phyloP scores from a whole-genome alignment of 30 jellyfish, hydroid and myxozoan genomes.

The Aurelia aurita region DNA sequence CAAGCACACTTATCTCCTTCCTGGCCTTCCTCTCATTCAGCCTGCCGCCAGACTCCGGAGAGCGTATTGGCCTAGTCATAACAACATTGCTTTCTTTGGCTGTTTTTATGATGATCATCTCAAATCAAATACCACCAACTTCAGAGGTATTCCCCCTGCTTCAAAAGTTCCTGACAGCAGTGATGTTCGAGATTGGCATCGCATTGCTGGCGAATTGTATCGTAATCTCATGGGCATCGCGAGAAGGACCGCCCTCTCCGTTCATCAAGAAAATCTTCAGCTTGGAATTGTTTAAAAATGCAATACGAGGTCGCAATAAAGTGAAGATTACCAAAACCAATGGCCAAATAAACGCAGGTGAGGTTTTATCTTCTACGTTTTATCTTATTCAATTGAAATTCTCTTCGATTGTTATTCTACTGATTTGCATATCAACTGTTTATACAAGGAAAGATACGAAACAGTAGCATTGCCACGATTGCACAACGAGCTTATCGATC shows the following conservation, averaged over 20 bases:
- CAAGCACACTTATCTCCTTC: slow-evolving; percentile 86
- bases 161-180: slow-evolving; percentile 73
- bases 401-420: too few relatives aligned
- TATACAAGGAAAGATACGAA: too few relatives aligned
- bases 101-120: slow-evolving; percentile 83
- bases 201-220: slow-evolving; percentile 82
- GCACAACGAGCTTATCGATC: too few relatives aligned
- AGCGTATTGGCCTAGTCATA: slow-evolving; percentile 84
- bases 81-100: slow-evolving; percentile 87
- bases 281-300: slow-evolving; percentile 27
- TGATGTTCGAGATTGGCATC: slow-evolving; percentile 78
- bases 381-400: background rate
- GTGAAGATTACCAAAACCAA: slow-evolving; percentile 20
- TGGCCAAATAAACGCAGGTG: slow-evolving; percentile 34
- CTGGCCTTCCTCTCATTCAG: slow-evolving; percentile 80
- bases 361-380: background rate
- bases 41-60: slow-evolving; percentile 90
- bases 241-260: slow-evolving; percentile 72
- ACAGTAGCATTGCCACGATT: too few relatives aligned
- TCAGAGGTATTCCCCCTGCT: slow-evolving; percentile 82
- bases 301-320: slow-evolving; percentile 30
- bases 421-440: too few relatives aligned
- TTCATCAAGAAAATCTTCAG: slow-evolving; percentile 49
- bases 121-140: slow-evolving; percentile 88
- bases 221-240: slow-evolving; percentile 73